Conservation (phyloP, 2,797 vertebrate genomes). For the Tympanoctomys barrerae region DNA sequence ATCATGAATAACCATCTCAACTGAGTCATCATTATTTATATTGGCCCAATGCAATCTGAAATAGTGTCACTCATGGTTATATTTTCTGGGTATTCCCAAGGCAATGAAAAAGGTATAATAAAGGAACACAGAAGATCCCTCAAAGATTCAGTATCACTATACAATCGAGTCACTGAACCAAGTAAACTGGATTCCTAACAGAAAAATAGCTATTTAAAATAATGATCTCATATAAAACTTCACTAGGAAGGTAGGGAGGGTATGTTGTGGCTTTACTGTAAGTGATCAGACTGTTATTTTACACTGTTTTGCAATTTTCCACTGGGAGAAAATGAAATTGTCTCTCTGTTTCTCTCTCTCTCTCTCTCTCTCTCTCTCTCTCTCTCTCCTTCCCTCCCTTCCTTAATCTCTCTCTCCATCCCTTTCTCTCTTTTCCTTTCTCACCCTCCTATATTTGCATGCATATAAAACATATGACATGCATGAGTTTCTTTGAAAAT, state of each 20-base stretch:
- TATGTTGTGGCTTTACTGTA: neutral
- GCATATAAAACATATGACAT: neutral
- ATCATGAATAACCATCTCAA: conserved; percentile 48
- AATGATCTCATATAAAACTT: conserved; percentile 11
- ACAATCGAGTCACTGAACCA: neutral
- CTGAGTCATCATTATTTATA: conserved; percentile 36
- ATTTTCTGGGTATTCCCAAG: conserved; percentile 23
- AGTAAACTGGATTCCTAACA: neutral
- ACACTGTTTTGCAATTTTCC: conserved; percentile 26
- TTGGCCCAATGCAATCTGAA: neutral
- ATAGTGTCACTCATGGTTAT: neutral
- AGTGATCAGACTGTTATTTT: neutral
- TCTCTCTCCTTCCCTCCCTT: neutral
- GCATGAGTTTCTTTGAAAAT: conserved; percentile 6
- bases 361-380: neutral
- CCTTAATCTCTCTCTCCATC: neutral
- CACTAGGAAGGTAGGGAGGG: neutral
- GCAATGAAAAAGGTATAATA: neutral
- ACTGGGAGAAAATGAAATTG: neutral
- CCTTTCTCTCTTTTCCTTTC: neutral
- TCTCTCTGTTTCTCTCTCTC: neutral
- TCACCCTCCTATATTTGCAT: neutral
- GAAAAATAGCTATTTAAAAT: conserved; percentile 34
- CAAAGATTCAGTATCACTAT: neutral
- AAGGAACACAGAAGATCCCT: neutral